These are phyloP conservation scores for Nannobrachium achirus DNA, from an alignment of 2,113 vertebrate species.

Conservation along the genomic window DNA sequence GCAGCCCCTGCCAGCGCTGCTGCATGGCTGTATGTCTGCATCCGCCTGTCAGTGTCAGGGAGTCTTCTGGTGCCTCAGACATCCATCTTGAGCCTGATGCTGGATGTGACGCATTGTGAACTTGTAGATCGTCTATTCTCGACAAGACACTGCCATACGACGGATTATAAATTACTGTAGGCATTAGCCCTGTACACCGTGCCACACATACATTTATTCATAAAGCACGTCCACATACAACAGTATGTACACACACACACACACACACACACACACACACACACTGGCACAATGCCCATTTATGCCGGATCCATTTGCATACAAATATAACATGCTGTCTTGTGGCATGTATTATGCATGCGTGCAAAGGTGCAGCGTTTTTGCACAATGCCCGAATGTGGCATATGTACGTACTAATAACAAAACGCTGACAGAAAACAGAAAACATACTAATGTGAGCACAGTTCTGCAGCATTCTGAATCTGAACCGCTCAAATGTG, in stretches of 20 bases:
- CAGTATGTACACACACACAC: slow-evolving; percentile 3
- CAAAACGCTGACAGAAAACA: slow-evolving; percentile 17
- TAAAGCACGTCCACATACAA: neutral
- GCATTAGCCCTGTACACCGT: too few species aligned
- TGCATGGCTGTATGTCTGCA: slow-evolving; percentile 62
- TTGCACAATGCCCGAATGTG: slow-evolving; percentile 36
- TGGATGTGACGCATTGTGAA: neutral
- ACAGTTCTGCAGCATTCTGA: slow-evolving; percentile 45
- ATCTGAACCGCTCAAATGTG: slow-evolving; percentile 39
- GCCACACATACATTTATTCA: neutral
- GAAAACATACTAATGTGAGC: slow-evolving; percentile 22
- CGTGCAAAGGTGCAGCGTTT: slow-evolving; percentile 29
- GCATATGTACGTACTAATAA: slow-evolving; percentile 27
- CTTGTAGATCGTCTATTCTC: too few species aligned
- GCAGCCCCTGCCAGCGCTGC: slow-evolving; percentile 70
- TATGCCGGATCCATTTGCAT: slow-evolving; percentile 29
- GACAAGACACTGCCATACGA: too few species aligned
- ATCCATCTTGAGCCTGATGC: slow-evolving; percentile 39
- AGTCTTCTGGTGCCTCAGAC: slow-evolving; percentile 36
- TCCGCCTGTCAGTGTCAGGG: slow-evolving; percentile 50
- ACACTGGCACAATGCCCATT: neutral
- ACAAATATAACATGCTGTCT: slow-evolving; percentile 37
- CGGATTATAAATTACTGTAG: too few species aligned
- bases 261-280: slow-evolving; percentile 8
- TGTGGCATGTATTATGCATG: slow-evolving; percentile 32